Percentiles rank a stretch among this genome's conserved stretches.
These are phyloP conservation scores for Aeoliscus strigatus DNA, from an alignment of 2,797 vertebrate genomes.

Conservation along the genomic window DNA sequence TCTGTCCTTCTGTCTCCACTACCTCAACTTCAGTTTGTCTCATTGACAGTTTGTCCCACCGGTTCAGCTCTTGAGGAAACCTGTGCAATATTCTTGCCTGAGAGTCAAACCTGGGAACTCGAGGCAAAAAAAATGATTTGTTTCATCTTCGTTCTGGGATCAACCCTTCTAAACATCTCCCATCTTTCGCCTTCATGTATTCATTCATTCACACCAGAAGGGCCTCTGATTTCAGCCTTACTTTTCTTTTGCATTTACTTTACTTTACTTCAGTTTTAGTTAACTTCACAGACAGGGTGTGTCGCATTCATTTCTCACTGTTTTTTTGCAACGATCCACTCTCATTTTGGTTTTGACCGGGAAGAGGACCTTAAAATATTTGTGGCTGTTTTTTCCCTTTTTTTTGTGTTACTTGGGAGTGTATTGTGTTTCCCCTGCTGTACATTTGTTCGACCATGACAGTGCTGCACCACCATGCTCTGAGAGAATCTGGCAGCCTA, in stretches of 20 bases:
- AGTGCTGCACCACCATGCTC: constrained; percentile 4
- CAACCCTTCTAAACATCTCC: constrained; percentile 1
- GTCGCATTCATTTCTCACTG: constrained; percentile 29
- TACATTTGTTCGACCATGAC: constrained; percentile 2
- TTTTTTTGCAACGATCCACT: constrained; percentile 24
- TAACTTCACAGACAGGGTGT: constrained; percentile 33
- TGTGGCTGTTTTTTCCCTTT: constrained; percentile 27
- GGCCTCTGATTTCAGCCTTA: constrained; percentile 15
- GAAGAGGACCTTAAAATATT: constrained; percentile 31
- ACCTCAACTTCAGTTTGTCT: constrained; percentile 9
- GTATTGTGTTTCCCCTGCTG: constrained; percentile 18
- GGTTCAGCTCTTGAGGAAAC: constrained; percentile 16
- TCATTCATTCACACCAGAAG: background rate
- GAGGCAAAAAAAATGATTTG: constrained; percentile 21
- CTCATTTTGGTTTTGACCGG: constrained; percentile 56
- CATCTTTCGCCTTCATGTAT: background rate
- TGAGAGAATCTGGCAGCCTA: background rate
- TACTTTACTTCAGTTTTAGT: constrained; percentile 21
- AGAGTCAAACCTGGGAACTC: constrained; percentile 16
- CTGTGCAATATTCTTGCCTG: constrained; percentile 43
- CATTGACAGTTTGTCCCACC: constrained; percentile 41
- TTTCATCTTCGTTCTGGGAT: constrained; percentile 6
- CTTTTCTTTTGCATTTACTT: constrained; percentile 3
- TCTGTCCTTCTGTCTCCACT: constrained; percentile 3
- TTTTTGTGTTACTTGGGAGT: constrained; percentile 18